Percentiles rank a stretch among this genome's conserved stretches.
These are phyloP conservation scores for Styela plicata DNA, from an alignment of 23 tunicate genomes.

Conservation along the genomic window DNA sequence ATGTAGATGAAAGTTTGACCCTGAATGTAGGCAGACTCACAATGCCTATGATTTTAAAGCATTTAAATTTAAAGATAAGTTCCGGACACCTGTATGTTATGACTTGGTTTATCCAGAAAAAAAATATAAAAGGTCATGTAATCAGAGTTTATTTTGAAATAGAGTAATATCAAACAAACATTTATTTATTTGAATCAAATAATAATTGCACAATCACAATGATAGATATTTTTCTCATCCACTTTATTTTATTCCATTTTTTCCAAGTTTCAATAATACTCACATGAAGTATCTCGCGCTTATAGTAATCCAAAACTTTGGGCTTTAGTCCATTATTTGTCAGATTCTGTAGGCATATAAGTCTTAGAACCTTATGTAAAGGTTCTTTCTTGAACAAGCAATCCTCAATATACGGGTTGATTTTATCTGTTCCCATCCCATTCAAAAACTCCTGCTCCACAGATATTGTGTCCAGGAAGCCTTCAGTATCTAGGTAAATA, in stretches of 20 bases:
- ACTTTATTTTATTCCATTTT: too few species aligned
- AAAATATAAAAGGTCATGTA: not conserved
- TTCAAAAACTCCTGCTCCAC: constrained; percentile 77
- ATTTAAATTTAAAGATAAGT: too few species aligned
- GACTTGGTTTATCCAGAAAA: not conserved
- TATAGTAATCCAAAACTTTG: constrained; percentile 84
- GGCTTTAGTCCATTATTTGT: constrained; percentile 78
- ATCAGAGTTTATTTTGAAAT: too few species aligned
- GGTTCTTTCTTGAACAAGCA: constrained; percentile 61
- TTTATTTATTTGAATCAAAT: too few species aligned
- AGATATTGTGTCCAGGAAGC: constrained; percentile 45
- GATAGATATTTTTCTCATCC: too few species aligned
- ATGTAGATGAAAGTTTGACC: too few species aligned
- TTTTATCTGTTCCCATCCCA: constrained; percentile 70
- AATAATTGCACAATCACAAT: too few species aligned
- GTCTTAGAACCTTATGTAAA: constrained; percentile 47
- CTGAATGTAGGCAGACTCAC: too few species aligned
- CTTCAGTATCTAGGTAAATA: constrained; percentile 73
- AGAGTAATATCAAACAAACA: too few species aligned
- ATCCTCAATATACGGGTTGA: constrained; percentile 77
- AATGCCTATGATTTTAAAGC: too few species aligned
- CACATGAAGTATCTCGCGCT: constrained; percentile 80
- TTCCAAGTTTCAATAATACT: too few species aligned
- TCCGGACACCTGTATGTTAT: not conserved
- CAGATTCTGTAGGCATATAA: constrained; percentile 69